Evolutionary conservation across 2,888 invertebrate species (phyloP).

Genomic region (Pilophorus perplexus): DNA sequence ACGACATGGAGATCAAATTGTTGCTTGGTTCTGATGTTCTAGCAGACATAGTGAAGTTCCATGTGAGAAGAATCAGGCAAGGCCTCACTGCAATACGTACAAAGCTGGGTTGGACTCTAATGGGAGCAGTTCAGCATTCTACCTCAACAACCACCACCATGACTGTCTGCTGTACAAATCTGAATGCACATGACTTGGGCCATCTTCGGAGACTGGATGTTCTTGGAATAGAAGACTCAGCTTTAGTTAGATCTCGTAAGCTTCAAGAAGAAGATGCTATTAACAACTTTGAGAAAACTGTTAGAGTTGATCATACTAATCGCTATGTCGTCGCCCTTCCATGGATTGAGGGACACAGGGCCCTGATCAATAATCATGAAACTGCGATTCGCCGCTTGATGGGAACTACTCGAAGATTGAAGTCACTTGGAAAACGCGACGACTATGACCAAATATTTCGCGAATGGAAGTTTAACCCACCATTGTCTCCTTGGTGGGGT

Average conservation of each 20-base stretch:
- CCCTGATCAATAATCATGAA: constrained; percentile 48
- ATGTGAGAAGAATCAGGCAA: not conserved
- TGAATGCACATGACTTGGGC: not conserved
- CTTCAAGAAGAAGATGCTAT: constrained; percentile 10
- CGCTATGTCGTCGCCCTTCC: constrained; percentile 51
- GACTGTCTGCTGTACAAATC: not conserved
- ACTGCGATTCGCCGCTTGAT: constrained; percentile 47
- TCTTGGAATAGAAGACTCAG: constrained; percentile 40
- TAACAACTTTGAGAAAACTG: constrained; percentile 46
- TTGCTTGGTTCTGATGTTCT: constrained; percentile 15
- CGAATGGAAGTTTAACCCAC: constrained; percentile 51
- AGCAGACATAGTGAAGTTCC: not conserved
- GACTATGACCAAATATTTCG: constrained; percentile 49
- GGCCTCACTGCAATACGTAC: constrained; percentile 8
- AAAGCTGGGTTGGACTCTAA: constrained; percentile 23
- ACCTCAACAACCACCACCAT: not conserved
- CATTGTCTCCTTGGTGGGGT: constrained; percentile 33
- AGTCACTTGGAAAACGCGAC: constrained; percentile 30
- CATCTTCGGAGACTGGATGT: constrained; percentile 42
- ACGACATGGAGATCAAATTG: constrained; percentile 4
- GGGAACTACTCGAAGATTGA: constrained; percentile 44
- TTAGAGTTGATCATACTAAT: constrained; percentile 47
- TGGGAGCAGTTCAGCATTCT: not conserved
- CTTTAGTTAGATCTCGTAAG: not conserved
- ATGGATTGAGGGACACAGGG: constrained; percentile 50